Conservation (phyloP, 2,113 vertebrate genomes). For the Probosciger aterrimus region DNA sequence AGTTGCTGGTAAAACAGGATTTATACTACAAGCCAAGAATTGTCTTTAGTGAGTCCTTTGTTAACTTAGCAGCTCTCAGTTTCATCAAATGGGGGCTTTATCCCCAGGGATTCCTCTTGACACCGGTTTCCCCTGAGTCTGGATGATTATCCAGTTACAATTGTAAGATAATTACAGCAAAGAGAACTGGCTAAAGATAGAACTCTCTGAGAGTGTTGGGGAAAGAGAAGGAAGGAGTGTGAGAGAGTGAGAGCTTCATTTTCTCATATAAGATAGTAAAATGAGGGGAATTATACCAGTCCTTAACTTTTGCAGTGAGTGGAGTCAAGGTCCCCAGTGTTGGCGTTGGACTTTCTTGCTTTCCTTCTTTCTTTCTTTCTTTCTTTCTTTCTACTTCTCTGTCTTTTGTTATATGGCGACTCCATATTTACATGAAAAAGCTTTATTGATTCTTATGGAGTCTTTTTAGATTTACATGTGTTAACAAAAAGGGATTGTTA, state of each 20-base stretch:
- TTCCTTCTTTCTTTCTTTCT: not conserved
- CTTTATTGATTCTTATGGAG: not conserved
- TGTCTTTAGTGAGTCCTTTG: not conserved
- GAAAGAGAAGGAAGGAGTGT: not conserved
- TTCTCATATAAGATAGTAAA: not conserved
- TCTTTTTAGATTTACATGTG: not conserved
- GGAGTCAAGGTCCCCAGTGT: not conserved
- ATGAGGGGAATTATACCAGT: not conserved
- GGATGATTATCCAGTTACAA: slow-evolving; percentile 26
- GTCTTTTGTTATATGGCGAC: not conserved
- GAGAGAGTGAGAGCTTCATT: not conserved
- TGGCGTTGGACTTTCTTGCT: not conserved
- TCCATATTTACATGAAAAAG: not conserved
- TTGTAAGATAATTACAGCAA: slow-evolving; percentile 30
- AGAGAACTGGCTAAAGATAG: slow-evolving; percentile 38
- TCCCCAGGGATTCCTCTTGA: slow-evolving; percentile 32
- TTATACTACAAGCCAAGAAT: not conserved
- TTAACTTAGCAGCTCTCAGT: not conserved
- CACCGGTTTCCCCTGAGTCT: not conserved
- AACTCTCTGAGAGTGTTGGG: not conserved
- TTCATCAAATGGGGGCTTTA: not conserved
- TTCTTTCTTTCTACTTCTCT: not conserved
- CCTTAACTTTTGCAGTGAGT: not conserved
- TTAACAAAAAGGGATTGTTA: not conserved
- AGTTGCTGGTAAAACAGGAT: not conserved